Percentiles rank a stretch among this genome's conserved stretches.
phyloP scores from a whole-genome alignment of 2,888 invertebrate genomes.

The Ophioninae sp. region DNA sequence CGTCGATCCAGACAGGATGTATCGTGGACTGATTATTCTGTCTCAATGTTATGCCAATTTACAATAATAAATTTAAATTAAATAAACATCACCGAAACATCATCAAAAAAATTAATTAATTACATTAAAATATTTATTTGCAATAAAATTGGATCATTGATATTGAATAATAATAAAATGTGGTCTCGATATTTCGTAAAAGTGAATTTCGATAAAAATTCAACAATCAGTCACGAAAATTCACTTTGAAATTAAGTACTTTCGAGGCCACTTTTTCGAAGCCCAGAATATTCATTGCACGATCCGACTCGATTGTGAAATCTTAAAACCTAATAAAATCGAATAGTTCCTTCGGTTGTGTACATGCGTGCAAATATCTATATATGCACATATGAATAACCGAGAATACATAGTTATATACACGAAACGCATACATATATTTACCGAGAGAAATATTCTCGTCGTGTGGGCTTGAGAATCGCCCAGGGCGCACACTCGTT shows the following conservation, averaged over 20 bases:
- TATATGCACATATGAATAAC: not conserved
- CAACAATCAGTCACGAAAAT: not conserved
- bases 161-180: not conserved
- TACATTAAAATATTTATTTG: too few relatives aligned
- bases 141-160: not conserved
- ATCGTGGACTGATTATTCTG: conserved; percentile 77
- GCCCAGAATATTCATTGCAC: not conserved
- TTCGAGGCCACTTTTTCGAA: not conserved
- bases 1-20: conserved; percentile 74
- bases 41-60: conserved; percentile 72
- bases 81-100: not conserved
- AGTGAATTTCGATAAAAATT: not conserved
- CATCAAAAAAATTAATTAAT: too few relatives aligned
- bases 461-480: conserved; percentile 72
- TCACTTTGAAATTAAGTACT: not conserved
- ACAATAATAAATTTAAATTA: conserved; percentile 36
- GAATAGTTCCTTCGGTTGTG: conserved; percentile 76
- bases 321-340: conserved; percentile 80
- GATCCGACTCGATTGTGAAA: conserved; percentile 58
- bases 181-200: not conserved
- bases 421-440: conserved; percentile 45
- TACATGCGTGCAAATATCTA: conserved; percentile 65
- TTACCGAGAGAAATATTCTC: conserved; percentile 74
- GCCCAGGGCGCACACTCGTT: conserved; percentile 74
- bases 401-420: not conserved